A percentile compares a stretch with the other conserved stretches of the same genome.
These are phyloP conservation scores for Sturnus vulgaris DNA, from an alignment of 2,113 vertebrate species.

Conservation along the genomic window DNA sequence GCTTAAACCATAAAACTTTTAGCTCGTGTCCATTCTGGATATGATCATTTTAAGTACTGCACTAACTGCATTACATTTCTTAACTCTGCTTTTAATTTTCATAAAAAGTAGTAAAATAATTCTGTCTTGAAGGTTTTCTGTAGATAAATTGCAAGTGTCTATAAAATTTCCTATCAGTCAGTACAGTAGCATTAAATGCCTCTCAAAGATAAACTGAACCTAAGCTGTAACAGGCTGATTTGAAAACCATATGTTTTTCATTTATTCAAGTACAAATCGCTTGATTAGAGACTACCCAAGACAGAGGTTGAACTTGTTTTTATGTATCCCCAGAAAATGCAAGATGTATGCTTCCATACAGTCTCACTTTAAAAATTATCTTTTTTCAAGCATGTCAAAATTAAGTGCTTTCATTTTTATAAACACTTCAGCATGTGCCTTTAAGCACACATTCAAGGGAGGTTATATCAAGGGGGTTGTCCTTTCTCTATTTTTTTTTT, in stretches of 20 bases:
- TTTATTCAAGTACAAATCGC: not conserved
- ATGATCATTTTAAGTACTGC: not conserved
- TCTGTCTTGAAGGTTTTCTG: not conserved
- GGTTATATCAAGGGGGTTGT: not conserved
- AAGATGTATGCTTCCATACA: not conserved
- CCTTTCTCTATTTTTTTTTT: not conserved
- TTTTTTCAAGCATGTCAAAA: not conserved
- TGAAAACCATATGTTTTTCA: not conserved
- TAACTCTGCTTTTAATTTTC: not conserved
- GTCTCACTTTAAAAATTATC: not conserved
- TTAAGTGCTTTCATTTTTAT: not conserved
- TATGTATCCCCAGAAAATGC: not conserved
- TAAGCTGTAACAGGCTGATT: not conserved
- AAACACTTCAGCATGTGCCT: not conserved
- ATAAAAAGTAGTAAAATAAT: not conserved
- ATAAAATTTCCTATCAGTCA: not conserved
- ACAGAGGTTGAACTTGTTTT: not conserved
- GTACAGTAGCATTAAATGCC: not conserved
- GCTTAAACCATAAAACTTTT: not conserved
- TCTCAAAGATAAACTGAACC: not conserved
- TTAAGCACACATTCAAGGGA: not conserved
- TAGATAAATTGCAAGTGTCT: not conserved
- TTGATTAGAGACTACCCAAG: not conserved
- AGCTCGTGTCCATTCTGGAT: accelerated
- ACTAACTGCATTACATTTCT: not conserved